Conservation (phyloP, 2,113 vertebrate genomes). For the Onychostoma macrolepis region DNA sequence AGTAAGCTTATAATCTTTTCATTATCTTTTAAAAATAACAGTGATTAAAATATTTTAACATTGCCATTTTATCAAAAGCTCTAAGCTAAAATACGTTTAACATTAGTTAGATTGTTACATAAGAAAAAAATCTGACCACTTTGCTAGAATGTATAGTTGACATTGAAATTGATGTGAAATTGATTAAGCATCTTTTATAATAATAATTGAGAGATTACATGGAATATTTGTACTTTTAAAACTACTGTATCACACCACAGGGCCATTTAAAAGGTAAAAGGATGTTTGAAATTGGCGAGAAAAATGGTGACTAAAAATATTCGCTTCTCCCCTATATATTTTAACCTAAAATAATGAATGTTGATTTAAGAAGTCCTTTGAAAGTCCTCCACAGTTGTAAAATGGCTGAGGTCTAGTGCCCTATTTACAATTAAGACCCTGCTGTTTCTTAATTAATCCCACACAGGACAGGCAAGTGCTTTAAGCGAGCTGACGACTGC, state of each 20-base stretch:
- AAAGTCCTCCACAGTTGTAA: background rate
- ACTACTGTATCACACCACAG: background rate
- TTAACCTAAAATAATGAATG: background rate
- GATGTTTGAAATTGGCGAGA: background rate
- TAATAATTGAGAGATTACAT: background rate
- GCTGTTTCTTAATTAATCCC: slow-evolving; percentile 45
- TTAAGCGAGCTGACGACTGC: slow-evolving; percentile 15
- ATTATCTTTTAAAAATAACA: background rate
- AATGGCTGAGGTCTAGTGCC: background rate
- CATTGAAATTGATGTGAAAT: too few species aligned
- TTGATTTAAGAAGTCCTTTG: slow-evolving; percentile 6
- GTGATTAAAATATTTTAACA: background rate
- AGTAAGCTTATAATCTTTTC: background rate
- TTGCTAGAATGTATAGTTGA: background rate
- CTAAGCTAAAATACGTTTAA: background rate
- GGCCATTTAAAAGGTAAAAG: background rate
- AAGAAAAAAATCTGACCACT: background rate
- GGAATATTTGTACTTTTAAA: background rate
- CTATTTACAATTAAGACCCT: slow-evolving; percentile 37
- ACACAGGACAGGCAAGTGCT: slow-evolving; percentile 34
- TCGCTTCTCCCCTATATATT: background rate
- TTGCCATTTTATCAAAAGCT: background rate
- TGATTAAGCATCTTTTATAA: background rate
- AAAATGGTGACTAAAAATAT: background rate
- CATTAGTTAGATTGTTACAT: background rate